These are phyloP conservation scores for Busseola fusca DNA, from an alignment of 2,888 invertebrate species.

Conservation along the genomic window DNA sequence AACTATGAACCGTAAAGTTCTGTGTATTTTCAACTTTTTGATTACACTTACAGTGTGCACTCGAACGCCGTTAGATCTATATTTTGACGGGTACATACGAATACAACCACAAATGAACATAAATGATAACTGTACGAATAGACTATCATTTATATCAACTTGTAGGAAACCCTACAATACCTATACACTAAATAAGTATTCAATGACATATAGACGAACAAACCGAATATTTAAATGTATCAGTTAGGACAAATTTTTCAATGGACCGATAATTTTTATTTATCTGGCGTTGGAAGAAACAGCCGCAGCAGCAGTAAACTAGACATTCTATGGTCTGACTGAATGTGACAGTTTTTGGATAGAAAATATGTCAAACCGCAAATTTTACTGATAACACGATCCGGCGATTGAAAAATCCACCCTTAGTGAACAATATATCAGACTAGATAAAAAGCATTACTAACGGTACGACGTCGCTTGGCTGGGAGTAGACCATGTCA, in stretches of 20 bases:
- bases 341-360: neutral
- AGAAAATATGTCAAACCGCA: neutral
- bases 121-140: conserved; percentile 14
- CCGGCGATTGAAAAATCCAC: neutral
- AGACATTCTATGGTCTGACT: conserved; percentile 11
- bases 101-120: conserved; percentile 31
- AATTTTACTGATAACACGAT: neutral
- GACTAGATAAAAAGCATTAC: conserved; percentile 52
- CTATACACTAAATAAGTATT: conserved; percentile 61
- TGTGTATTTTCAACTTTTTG: conserved; percentile 45
- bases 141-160: conserved; percentile 18
- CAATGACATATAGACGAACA: conserved; percentile 47
- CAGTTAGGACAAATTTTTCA: neutral
- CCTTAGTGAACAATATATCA: conserved; percentile 26
- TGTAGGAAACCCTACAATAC: conserved; percentile 22
- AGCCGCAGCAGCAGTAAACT: too few relatives aligned
- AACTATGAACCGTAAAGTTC: conserved; percentile 5
- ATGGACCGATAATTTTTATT: too few relatives aligned
- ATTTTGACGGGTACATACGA: conserved; percentile 44
- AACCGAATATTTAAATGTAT: conserved; percentile 29
- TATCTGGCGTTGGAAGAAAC: too few relatives aligned
- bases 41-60: conserved; percentile 30
- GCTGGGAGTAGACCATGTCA: conserved; percentile 36
- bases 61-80: conserved; percentile 52
- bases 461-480: conserved; percentile 21